These are phyloP conservation scores for Podilymbus podiceps DNA, from an alignment of 2,113 vertebrate species.

Conservation along the genomic window DNA sequence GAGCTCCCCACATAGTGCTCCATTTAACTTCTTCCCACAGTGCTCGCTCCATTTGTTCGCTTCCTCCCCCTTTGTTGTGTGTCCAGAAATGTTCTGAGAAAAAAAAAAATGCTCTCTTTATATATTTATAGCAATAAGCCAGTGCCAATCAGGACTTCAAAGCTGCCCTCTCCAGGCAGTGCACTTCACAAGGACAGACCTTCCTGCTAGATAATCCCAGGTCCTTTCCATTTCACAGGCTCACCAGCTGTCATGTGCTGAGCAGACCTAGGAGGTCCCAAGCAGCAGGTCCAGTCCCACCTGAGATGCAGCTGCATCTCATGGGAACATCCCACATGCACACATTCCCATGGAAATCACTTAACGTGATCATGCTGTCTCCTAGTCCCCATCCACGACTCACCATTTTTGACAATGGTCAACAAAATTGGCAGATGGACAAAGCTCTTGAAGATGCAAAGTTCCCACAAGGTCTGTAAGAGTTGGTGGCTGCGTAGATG, in stretches of 20 bases:
- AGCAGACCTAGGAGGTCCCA: background rate
- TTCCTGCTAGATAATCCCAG: slow-evolving; percentile 38
- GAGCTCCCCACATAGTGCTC: background rate
- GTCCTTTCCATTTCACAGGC: background rate
- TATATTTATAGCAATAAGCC: slow-evolving; percentile 1
- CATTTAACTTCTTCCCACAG: slow-evolving; percentile 10
- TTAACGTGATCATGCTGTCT: background rate
- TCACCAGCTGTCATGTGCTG: background rate
- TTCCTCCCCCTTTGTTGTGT: slow-evolving; percentile 45
- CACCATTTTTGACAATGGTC: background rate
- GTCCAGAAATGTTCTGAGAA: background rate
- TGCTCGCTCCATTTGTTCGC: background rate
- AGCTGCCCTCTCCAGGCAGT: slow-evolving; percentile 26
- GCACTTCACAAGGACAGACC: slow-evolving; percentile 20
- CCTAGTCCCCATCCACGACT: background rate
- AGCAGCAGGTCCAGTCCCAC: background rate
- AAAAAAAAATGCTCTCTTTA: background rate
- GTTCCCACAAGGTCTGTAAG: background rate
- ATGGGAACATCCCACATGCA: background rate
- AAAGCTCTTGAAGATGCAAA: background rate
- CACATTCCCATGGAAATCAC: background rate
- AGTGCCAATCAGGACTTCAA: slow-evolving; percentile 32
- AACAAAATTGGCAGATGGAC: background rate
- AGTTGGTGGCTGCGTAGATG: background rate
- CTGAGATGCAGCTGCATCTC: background rate